Base-by-base conservation (phyloP, 2,888 invertebrate genomes). In the Trachelus stipa region DNA sequence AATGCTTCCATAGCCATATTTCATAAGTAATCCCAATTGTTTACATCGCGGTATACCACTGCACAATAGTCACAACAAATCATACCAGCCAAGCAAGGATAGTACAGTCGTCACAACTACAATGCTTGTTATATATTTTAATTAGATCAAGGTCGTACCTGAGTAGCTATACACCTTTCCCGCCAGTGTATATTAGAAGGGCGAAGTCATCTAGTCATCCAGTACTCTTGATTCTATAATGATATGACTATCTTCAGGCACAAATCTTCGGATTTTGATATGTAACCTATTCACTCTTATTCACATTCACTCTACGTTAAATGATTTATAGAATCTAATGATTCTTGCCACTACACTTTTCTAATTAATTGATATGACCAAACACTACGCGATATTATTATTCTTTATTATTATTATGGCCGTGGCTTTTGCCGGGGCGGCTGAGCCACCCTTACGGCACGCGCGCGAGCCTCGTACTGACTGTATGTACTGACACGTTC, bases 381-480 rank as follows among this genome's bases (percentile, higher is more conserved):
- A 23, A 23, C 56, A 56, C 56, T 56, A 9, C 23, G 56, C 2
- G 56, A 56, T 23, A 23, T 56, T 56, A 56, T 23, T 23, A 23
- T 56, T 56, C 56, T 56, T 56, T 56, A 56, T 56, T 56, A 40
- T 40, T 40, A 56, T 56, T 56, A 56, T 56, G 56, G 23, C 56
- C 23, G 23, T 56, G 56, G 56, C 71, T 31, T 71, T 3, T 34
- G 71, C 71, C 71, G 33, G 71, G 71, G 71, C 71, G 31, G 71
- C 71, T 31, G 4, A 76, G 75, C 81, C 87, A 87, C 87, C 87
- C 88, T 86, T 82, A 84, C 84, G 83, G 83, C 81, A 83, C 84
- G 87, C 87, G 85, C 87, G 85, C 87, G 84, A 83, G 84, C 79
- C 83, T 83, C 83, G 81, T 82, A 88, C 87, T 88, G 87, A 84